These are phyloP conservation scores for Ceratosolen solmsi DNA, from an alignment of 1,140 invertebrate genomes.

Conservation along the genomic window DNA sequence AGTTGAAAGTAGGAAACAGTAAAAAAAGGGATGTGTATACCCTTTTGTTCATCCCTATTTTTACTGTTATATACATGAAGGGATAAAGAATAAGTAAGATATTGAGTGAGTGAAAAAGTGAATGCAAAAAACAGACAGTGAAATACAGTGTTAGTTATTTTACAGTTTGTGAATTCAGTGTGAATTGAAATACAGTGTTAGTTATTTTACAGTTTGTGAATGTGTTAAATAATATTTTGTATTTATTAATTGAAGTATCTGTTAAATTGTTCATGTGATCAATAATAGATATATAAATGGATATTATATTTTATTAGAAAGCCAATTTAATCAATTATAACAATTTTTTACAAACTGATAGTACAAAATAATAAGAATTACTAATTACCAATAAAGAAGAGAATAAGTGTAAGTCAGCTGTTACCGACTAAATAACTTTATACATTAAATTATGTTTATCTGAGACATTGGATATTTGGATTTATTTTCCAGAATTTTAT, in stretches of 20 bases:
- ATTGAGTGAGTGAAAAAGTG: too few relatives aligned
- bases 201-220: too few relatives aligned
- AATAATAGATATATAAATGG: neutral
- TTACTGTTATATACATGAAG: too few relatives aligned
- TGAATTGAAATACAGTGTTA: too few relatives aligned
- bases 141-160: too few relatives aligned
- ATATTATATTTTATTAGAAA: neutral
- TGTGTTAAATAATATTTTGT: conserved; percentile 52
- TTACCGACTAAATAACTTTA: conserved; percentile 52
- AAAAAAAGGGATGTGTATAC: neutral
- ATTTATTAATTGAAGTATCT: conserved; percentile 69
- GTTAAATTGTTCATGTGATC: neutral
- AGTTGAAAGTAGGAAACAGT: too few relatives aligned
- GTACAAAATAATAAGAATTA: conserved; percentile 25
- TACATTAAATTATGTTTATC: conserved; percentile 31
- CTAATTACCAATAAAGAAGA: conserved; percentile 1
- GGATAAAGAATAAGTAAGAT: too few relatives aligned
- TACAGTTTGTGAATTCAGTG: too few relatives aligned
- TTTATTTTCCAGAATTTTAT: neutral
- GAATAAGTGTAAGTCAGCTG: conserved; percentile 51
- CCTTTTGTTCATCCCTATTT: too few relatives aligned
- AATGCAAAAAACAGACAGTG: too few relatives aligned
- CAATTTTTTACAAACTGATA: conserved; percentile 12
- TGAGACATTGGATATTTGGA: conserved; percentile 2
- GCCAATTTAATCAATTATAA: neutral